Evolutionary conservation across 2,113 vertebrate genomes (phyloP), one percentile per base, ranked within the genome.

Genomic region (Paedocypris sp.): DNA sequence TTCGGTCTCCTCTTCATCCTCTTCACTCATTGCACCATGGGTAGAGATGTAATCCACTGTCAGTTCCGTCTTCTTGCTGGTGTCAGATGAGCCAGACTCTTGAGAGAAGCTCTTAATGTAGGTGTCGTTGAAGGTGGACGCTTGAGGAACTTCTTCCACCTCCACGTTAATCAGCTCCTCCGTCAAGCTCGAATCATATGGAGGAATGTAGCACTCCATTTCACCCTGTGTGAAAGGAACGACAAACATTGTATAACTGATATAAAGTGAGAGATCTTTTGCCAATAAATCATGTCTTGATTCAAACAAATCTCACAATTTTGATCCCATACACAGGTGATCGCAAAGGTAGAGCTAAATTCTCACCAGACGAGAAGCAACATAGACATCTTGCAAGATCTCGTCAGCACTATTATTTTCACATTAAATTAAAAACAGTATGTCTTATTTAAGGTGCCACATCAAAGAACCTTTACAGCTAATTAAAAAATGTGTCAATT

Each of bases 61-160:
- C 1, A 70, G 66, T 42, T 69, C 72, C 2, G 82, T 83, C 60
- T 69, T 75, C 57, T 67, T 38, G 7, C 81, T 84, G 35, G 75
- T 45, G 4, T 72, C 49, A 3, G 80, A 82, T 64, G 67, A 73
- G 64, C 75, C 75, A 0, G 84, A 86, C 59, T 85, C 82, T 0
- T 81, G 78, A 19, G 84, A 86, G 46, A 80, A 43, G 68, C 80
- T 85, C 73, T 86, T 83, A 33, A 85, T 72, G 77, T 86, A 85
- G 0, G 75, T 59, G 69, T 71, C 76, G 18, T 23, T 54, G 16
- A 73, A 67, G 38, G 70, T 68, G 5, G 56, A 48, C 8, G 28
- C 43, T 41, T 50, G 25, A 11, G 72, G 70, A 36, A 80, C 42
- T 63, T 86, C 84, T 65, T 82, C 74, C 8, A 87, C 70, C 13